These are phyloP conservation scores for Spizaetus ornatus DNA, from an alignment of 2,113 vertebrate species.

Conservation along the genomic window DNA sequence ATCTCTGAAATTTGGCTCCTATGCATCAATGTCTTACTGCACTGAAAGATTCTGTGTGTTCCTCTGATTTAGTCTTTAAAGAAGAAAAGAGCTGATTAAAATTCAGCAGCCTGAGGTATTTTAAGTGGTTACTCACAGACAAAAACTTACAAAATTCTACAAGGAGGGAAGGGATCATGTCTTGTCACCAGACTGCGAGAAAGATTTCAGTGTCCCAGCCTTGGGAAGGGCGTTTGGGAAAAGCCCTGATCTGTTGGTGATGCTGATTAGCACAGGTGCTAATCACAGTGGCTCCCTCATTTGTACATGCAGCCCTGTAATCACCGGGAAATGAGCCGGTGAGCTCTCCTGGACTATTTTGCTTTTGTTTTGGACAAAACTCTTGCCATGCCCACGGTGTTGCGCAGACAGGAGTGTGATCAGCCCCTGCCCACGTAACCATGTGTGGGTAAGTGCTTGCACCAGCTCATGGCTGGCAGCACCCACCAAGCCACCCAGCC, in stretches of 20 bases:
- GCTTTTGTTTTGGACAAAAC: neutral
- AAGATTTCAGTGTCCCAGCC: neutral
- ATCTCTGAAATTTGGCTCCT: neutral
- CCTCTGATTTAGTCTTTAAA: neutral
- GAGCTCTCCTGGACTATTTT: neutral
- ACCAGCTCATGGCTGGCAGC: neutral
- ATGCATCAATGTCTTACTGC: neutral
- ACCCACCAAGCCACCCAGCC: neutral
- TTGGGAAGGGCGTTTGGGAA: accelerated
- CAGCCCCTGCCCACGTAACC: neutral
- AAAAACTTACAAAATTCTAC: neutral
- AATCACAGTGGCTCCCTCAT: accelerated
- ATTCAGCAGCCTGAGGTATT: neutral
- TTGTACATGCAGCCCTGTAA: accelerated
- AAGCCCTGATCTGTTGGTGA: neutral
- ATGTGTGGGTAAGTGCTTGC: neutral
- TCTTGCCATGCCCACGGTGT: neutral
- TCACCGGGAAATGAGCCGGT: accelerated
- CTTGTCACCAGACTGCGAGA: neutral
- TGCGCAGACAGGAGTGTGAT: neutral
- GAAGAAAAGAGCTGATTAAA: neutral
- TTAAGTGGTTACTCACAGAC: neutral
- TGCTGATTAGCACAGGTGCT: neutral
- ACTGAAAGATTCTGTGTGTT: neutral
- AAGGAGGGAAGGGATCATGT: neutral